Base-by-base conservation (phyloP, 2,113 vertebrate species). In the Plecturocebus donacophilus region DNA sequence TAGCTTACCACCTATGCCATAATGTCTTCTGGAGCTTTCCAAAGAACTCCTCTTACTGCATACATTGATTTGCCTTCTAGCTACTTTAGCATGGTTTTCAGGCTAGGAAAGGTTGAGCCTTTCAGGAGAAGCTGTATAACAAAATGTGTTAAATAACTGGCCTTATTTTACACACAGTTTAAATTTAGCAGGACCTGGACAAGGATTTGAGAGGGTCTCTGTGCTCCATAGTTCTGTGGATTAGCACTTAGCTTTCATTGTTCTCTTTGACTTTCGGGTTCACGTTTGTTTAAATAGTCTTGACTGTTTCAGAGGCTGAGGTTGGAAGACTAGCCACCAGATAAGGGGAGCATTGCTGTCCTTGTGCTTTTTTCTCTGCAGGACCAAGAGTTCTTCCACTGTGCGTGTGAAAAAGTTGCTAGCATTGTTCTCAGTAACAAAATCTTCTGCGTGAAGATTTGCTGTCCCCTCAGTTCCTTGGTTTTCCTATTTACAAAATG, bases 241-340 rank as follows among this genome's bases (percentile, higher is more conserved):
- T 49, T 42, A 40, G 20, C 16, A 5, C 25, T 56, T 2, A 49
- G 52, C 30, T 79, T 49, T 45, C 3, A 1, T 73, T 27, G 1
- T 42, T 93, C n/a, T 30, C 32, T 87, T 87, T 8, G 40, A 35
- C 3, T 85, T 91, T 79, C 27, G 90, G 68, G 23, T 38, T 85
- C 30, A 13, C 13, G 32, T 83, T 64, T 87, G 84, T 83, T 93
- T 68, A 30, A 4, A 68, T 19, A 20, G 35, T 79, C 38, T 35
- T 19, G 6, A 54, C 20, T 75, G 32, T 42, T 77, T 77, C 54
- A n/a, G 70, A 64, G 80, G 45, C n/a, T 5, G 19, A 85, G 56
- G 54, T 30, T 35, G 66, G 40, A 56, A 79, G 52, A 8, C 38
- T 94, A 76, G 27, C 38, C 73, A 4, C 25, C 27, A 19, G 70